phyloP scores from a whole-genome alignment of 2,113 vertebrate genomes.

The Andinoacara biseriatus region DNA sequence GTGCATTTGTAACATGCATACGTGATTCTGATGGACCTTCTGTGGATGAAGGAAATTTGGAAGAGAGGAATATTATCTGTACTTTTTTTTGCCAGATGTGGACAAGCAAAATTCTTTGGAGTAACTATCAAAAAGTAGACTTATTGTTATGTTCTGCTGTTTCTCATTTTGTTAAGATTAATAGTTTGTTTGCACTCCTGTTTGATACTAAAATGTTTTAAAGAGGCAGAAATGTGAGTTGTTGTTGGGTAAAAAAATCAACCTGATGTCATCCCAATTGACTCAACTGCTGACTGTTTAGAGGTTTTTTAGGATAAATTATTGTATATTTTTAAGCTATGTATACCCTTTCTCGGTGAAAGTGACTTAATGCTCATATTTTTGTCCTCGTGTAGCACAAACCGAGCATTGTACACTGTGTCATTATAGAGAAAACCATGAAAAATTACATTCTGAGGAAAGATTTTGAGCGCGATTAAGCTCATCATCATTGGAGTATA shows the following conservation, averaged over 20 bases:
- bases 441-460: not conserved
- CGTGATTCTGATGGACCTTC: not conserved
- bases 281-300: not conserved
- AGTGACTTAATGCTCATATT: not conserved
- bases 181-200: too few relatives aligned
- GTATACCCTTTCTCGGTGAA: not conserved
- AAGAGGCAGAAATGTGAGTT: not conserved
- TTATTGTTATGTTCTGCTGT: not conserved
- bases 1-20: slow-evolving; percentile 17
- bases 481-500: too few relatives aligned
- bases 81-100: too few relatives aligned
- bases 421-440: not conserved
- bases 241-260: not conserved
- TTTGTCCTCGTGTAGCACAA: not conserved
- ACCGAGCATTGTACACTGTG: not conserved
- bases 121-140: not conserved
- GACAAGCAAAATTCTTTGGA: not conserved
- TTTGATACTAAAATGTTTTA: not conserved
- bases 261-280: not conserved
- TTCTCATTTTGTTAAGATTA: not conserved
- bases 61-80: not conserved
- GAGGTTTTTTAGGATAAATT: not conserved
- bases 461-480: not conserved
- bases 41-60: not conserved
- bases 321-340: not conserved